A percentile compares a stretch with the other conserved stretches of the same genome.
Conservation (phyloP, 2,113 vertebrate species). For the Xenus cinereus region DNA sequence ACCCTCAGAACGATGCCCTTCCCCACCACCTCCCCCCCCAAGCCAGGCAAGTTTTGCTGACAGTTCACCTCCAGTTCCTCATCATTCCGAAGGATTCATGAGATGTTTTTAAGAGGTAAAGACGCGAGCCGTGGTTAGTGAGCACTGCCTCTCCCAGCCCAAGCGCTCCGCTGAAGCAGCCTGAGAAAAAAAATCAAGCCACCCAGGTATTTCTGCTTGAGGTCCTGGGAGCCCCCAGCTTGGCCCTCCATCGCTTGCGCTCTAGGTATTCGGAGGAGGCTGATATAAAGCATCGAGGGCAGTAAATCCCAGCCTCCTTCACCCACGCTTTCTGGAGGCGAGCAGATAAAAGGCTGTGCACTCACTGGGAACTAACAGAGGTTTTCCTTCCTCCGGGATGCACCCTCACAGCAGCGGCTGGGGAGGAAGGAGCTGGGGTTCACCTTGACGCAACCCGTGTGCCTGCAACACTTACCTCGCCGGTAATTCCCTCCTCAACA, state of each 20-base stretch:
- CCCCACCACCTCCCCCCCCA: not conserved
- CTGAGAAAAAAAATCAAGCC: not conserved
- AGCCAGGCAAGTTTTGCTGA: not conserved
- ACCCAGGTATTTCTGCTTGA: not conserved
- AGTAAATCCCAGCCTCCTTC: constrained; percentile 22
- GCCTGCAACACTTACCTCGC: constrained; percentile 41
- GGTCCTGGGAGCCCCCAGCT: not conserved
- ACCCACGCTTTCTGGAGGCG: not conserved
- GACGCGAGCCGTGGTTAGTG: not conserved
- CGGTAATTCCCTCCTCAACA: not conserved
- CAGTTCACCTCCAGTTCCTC: constrained; percentile 10
- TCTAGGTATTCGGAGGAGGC: not conserved
- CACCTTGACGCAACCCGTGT: not conserved
- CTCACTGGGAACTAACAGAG: not conserved
- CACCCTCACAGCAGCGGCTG: not conserved
- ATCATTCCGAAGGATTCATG: not conserved
- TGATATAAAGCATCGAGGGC: not conserved
- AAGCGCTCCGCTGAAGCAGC: not conserved
- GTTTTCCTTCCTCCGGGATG: not conserved
- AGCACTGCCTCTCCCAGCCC: not conserved
- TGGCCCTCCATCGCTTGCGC: not conserved
- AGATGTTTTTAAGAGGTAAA: not conserved
- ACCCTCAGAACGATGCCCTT: not conserved
- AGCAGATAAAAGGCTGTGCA: not conserved
- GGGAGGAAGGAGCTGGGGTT: not conserved